These are phyloP conservation scores for Cremastinae sp. DNA, from an alignment of 2,888 invertebrate species.

Conservation along the genomic window DNA sequence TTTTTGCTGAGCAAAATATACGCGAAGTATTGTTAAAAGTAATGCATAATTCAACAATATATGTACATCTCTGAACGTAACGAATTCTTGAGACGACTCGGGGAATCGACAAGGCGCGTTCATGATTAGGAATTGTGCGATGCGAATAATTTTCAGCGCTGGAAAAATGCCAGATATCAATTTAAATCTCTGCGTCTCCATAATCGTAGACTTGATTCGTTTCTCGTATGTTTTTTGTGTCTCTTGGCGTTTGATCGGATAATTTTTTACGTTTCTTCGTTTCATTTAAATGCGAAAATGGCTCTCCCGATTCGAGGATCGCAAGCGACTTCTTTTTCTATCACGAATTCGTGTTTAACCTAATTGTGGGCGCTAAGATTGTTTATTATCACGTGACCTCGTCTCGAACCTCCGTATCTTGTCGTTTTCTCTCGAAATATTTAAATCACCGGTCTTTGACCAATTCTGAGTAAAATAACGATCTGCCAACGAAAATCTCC, in stretches of 20 bases:
- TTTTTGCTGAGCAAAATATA: not conserved
- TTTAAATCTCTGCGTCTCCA: constrained; percentile 23
- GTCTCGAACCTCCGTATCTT: constrained; percentile 13
- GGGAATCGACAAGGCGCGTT: constrained; percentile 25
- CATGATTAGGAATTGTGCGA: constrained; percentile 55
- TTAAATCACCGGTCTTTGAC: not conserved
- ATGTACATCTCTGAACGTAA: constrained; percentile 2
- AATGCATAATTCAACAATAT: constrained; percentile 1
- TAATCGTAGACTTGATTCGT: constrained; percentile 26
- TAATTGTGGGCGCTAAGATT: constrained; percentile 55
- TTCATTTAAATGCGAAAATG: constrained; percentile 41
- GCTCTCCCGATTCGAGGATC: constrained; percentile 55
- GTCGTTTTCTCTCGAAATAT: not conserved
- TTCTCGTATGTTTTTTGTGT: constrained; percentile 10
- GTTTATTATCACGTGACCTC: constrained; percentile 54
- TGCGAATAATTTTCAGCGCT: constrained; percentile 41
- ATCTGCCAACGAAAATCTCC: too few relatives aligned
- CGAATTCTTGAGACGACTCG: constrained; percentile 7
- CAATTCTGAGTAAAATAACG: not conserved
- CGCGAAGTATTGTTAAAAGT: constrained; percentile 1
- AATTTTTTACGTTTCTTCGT: not conserved
- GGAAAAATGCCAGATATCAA: constrained; percentile 22
- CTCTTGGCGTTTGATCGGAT: not conserved
- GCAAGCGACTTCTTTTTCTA: constrained; percentile 47
- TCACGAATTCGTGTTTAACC: constrained; percentile 35